Conservation (phyloP, 2,113 vertebrate genomes). For the Centropus bengalensis region DNA sequence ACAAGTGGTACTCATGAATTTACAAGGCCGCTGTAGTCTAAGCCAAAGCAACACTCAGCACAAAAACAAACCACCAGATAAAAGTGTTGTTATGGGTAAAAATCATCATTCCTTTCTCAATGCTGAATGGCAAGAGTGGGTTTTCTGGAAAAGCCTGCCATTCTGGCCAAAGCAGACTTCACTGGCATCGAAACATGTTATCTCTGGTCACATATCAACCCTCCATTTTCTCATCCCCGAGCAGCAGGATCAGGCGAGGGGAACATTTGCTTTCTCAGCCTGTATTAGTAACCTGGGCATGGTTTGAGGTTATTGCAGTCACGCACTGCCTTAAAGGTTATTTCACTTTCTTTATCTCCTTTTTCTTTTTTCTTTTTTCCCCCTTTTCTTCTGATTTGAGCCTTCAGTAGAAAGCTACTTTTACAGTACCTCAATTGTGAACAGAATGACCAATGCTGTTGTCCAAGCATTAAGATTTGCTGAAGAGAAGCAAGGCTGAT, state of each 20-base stretch:
- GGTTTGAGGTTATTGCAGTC: neutral
- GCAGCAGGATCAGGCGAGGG: neutral
- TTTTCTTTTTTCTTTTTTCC: fast-evolving
- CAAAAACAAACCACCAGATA: neutral
- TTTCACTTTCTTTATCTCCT: neutral
- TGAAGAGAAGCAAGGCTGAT: neutral
- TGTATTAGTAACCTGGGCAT: neutral
- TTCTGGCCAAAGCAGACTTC: neutral
- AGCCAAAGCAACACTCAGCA: neutral
- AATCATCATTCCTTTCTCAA: neutral
- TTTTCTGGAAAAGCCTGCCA: neutral
- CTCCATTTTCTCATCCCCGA: neutral
- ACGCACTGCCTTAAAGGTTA: neutral
- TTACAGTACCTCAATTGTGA: neutral
- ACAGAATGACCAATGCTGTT: neutral
- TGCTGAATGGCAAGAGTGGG: neutral
- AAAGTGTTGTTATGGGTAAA: neutral
- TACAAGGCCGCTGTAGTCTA: neutral
- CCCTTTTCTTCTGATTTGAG: neutral
- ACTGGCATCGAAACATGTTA: neutral
- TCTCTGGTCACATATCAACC: neutral
- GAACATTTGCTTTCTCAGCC: neutral
- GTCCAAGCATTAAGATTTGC: neutral
- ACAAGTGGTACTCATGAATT: neutral
- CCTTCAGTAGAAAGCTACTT: neutral